Evolutionary conservation across 2,888 invertebrate genomes (phyloP).

Genomic region (Geotrupes spiniger): DNA sequence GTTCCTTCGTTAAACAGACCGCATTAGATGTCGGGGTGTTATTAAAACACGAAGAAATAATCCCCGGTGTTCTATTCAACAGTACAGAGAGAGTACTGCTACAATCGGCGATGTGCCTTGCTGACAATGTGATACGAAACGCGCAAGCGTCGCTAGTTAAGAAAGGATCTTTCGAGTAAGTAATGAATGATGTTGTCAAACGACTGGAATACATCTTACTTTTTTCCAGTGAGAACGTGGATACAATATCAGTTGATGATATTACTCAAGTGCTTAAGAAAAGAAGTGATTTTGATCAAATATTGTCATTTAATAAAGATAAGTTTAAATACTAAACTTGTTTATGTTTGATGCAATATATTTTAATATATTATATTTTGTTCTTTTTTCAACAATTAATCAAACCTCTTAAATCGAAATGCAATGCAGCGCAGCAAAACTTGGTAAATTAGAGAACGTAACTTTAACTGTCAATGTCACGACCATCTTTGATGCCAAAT

Average conservation of each 20-base stretch:
- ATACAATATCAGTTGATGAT: slow-evolving; percentile 24
- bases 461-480: no score
- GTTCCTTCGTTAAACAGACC: slow-evolving; percentile 49
- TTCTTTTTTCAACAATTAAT: no score
- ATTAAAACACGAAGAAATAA: slow-evolving; percentile 51
- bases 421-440: no score
- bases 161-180: slow-evolving; percentile 33
- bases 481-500: no score
- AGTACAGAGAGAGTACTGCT: slow-evolving; percentile 53
- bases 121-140: slow-evolving; percentile 51
- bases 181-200: slow-evolving; percentile 4
- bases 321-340: slow-evolving; percentile 14
- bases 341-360: neutral
- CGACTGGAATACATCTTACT: neutral
- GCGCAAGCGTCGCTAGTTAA: slow-evolving; percentile 37
- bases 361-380: slow-evolving; percentile 1
- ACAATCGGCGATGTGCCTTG: slow-evolving; percentile 54
- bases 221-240: slow-evolving; percentile 23
- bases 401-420: no score
- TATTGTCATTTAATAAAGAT: slow-evolving; percentile 20
- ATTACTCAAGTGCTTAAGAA: slow-evolving; percentile 26
- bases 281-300: slow-evolving; percentile 28
- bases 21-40: slow-evolving; percentile 50
- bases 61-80: slow-evolving; percentile 48
- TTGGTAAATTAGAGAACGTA: no score